phyloP scores from a whole-genome alignment of 2,113 vertebrate species.

The Dendropsophus ebraccatus region DNA sequence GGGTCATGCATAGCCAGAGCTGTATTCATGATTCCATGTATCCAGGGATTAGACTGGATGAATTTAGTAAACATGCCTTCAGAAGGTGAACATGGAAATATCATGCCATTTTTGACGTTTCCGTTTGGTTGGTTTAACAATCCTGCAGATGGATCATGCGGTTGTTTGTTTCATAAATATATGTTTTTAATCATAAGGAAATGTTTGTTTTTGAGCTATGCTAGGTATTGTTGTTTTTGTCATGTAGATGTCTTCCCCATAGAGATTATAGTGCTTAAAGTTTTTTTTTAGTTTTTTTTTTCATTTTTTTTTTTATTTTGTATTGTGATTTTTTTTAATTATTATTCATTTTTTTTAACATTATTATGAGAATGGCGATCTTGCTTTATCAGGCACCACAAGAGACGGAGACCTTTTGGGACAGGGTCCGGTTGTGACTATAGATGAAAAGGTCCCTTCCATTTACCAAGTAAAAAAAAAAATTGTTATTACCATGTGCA shows the following conservation, averaged over 20 bases:
- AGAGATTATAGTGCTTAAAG: too few relatives aligned
- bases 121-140: not conserved
- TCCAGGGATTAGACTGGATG: constrained; percentile 4
- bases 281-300: too few relatives aligned
- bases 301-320: too few relatives aligned
- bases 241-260: not conserved
- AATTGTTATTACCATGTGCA: too few relatives aligned
- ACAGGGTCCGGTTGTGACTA: too few relatives aligned
- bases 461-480: too few relatives aligned
- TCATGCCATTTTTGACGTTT: constrained; percentile 8
- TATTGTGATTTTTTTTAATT: too few relatives aligned
- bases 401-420: too few relatives aligned
- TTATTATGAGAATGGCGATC: too few relatives aligned
- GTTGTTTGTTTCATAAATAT: not conserved
- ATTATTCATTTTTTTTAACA: too few relatives aligned
- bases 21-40: constrained; percentile 45
- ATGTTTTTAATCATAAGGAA: not conserved
- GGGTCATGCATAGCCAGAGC: constrained; percentile 23
- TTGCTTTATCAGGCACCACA: too few relatives aligned
- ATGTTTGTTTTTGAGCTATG: not conserved
- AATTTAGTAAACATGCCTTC: constrained; percentile 3
- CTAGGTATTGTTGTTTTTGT: not conserved
- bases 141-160: not conserved
- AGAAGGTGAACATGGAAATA: constrained; percentile 1
- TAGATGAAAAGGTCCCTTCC: too few relatives aligned